Percentiles rank a stretch among this genome's conserved stretches.
phyloP scores from a whole-genome alignment of 2,888 invertebrate genomes.

The Lithophane semibrunnea region DNA sequence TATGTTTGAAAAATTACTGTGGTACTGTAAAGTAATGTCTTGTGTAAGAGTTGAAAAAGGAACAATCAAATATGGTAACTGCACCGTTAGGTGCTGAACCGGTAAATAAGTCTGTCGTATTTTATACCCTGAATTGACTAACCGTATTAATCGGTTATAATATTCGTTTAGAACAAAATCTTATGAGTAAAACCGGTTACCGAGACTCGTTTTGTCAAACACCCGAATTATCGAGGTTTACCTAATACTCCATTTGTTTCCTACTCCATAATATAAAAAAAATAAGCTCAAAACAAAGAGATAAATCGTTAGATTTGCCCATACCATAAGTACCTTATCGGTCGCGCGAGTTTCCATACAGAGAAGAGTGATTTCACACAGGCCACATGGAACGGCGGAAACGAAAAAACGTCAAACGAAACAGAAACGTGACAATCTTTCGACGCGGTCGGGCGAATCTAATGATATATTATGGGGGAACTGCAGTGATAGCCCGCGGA shows the following conservation, averaged over 20 bases:
- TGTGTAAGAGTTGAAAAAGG: not conserved
- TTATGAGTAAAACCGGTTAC: not conserved
- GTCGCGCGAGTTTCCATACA: not conserved
- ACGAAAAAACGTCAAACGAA: not conserved
- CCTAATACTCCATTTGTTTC: constrained; percentile 22
- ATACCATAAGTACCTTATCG: no score
- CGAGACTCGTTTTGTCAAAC: not conserved
- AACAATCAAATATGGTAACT: not conserved
- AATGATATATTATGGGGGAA: not conserved
- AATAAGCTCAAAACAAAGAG: constrained; percentile 6
- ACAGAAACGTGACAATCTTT: not conserved
- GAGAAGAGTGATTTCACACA: not conserved
- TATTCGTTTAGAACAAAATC: not conserved
- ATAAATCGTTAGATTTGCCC: not conserved
- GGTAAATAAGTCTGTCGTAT: no score
- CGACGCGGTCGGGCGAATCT: not conserved
- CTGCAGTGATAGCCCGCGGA: no score
- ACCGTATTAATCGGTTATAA: not conserved
- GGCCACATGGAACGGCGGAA: not conserved
- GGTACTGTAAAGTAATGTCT: constrained; percentile 9
- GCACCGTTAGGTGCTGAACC: not conserved
- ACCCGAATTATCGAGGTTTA: not conserved
- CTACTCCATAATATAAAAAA: not conserved
- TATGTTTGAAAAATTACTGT: not conserved
- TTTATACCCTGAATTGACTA: no score